A percentile compares a stretch with the other conserved stretches of the same genome.
Conservation (phyloP, 2,113 vertebrate species). For the Alethe diademata region DNA sequence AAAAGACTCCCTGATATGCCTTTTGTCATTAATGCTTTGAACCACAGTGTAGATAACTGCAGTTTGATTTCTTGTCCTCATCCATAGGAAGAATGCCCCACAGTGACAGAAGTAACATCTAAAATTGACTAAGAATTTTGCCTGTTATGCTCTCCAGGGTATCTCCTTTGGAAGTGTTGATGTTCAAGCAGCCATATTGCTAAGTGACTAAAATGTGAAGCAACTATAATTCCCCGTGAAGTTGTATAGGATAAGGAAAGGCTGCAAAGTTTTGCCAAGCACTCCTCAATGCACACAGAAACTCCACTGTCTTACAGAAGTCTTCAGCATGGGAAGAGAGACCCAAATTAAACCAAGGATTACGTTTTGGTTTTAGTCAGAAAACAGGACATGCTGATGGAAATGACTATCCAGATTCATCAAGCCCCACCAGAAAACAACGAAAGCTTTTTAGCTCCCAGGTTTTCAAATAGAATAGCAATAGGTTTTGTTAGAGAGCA, state of each 20-base stretch:
- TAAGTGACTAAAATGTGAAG: background rate
- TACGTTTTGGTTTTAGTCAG: accelerated
- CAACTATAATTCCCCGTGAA: background rate
- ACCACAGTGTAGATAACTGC: background rate
- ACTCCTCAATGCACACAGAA: background rate
- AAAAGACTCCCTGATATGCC: background rate
- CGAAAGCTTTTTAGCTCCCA: background rate
- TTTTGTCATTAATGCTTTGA: background rate
- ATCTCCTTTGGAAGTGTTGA: background rate
- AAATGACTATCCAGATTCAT: background rate
- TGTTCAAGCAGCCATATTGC: background rate
- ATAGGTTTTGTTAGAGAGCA: background rate
- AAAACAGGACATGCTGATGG: background rate
- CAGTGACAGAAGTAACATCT: background rate
- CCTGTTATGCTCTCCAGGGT: background rate
- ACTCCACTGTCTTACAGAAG: background rate
- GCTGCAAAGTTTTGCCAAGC: background rate
- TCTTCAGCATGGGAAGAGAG: background rate
- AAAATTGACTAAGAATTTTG: background rate
- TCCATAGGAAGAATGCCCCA: background rate
- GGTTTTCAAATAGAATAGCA: background rate
- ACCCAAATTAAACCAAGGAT: background rate
- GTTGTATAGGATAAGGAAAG: background rate
- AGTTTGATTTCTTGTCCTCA: background rate
- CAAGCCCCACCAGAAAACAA: background rate